Percentiles rank a stretch among this genome's conserved stretches.
phyloP scores from a whole-genome alignment of 2,888 invertebrate genomes.

The Cataglyphis livida region DNA sequence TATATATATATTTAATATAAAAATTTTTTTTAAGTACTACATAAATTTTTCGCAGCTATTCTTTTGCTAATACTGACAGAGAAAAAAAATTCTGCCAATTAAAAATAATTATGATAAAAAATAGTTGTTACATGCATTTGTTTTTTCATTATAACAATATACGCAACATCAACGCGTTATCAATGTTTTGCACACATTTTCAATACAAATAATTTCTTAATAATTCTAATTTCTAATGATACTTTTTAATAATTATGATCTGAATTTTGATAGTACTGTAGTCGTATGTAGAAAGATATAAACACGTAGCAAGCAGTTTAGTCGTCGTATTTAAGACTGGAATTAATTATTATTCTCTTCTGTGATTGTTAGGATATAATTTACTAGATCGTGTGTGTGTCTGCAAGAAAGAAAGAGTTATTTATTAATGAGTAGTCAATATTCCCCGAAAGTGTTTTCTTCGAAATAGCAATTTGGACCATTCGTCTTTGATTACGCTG shows the following conservation, averaged over 20 bases:
- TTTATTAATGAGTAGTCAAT: constrained; percentile 8
- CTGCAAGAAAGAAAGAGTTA: neutral
- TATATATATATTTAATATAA: neutral
- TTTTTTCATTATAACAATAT: neutral
- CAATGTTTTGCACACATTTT: neutral
- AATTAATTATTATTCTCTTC: neutral
- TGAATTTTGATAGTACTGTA: neutral
- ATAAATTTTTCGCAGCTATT: neutral
- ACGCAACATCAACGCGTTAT: neutral
- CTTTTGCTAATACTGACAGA: neutral
- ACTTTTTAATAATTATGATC: no score
- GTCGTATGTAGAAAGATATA: constrained; percentile 15
- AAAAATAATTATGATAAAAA: constrained; percentile 1
- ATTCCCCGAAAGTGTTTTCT: neutral
- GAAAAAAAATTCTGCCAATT: neutral
- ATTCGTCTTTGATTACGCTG: constrained; percentile 42
- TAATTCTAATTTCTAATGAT: neutral
- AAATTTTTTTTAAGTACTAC: no score
- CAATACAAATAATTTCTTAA: neutral
- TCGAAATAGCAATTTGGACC: constrained; percentile 10
- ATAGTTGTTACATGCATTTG: neutral
- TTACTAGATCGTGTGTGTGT: neutral
- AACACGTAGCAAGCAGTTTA: constrained; percentile 19
- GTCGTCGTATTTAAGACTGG: neutral
- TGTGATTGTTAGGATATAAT: constrained; percentile 8